Conservation (phyloP, 30 jellyfish, hydroid and myxozoan species). For the Mastigias papua region DNA sequence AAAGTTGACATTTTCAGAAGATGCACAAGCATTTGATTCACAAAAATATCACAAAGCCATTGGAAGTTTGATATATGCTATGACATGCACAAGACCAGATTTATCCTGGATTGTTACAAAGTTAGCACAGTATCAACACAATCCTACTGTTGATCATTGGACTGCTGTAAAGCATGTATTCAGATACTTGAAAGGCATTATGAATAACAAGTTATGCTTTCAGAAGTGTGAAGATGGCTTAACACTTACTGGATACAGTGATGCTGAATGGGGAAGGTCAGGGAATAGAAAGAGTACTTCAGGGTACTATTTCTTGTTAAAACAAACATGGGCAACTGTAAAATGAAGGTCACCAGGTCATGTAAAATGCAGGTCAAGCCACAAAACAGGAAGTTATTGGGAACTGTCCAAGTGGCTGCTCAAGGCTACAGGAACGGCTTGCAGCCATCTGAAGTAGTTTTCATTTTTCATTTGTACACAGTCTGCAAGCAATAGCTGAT, state of each 20-base stretch:
- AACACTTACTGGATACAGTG: conserved; percentile 37
- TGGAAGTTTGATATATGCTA: conserved; percentile 53
- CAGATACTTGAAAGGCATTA: conserved; percentile 50
- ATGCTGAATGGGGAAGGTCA: conserved; percentile 82
- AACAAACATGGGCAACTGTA: too few relatives aligned
- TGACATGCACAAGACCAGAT: conserved; percentile 59
- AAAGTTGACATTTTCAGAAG: too few relatives aligned
- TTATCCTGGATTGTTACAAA: conserved; percentile 39
- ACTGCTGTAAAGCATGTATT: not conserved
- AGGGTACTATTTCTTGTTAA: conserved; percentile 40
- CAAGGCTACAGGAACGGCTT: too few relatives aligned
- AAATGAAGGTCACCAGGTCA: too few relatives aligned
- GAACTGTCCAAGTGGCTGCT: too few relatives aligned
- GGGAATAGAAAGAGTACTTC: conserved; percentile 55
- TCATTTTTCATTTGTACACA: too few relatives aligned
- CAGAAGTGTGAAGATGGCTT: conserved; percentile 8
- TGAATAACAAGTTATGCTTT: conserved; percentile 19
- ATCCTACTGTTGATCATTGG: conserved; percentile 22
- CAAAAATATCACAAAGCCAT: conserved; percentile 29
- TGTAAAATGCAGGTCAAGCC: too few relatives aligned
- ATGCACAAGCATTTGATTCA: too few relatives aligned
- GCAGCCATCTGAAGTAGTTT: too few relatives aligned
- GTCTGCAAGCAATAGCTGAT: too few relatives aligned
- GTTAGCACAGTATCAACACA: conserved; percentile 42
- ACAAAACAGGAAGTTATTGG: too few relatives aligned